These are phyloP conservation scores for Drosophila antonietae DNA, from an alignment of 2,888 invertebrate species.

Conservation along the genomic window DNA sequence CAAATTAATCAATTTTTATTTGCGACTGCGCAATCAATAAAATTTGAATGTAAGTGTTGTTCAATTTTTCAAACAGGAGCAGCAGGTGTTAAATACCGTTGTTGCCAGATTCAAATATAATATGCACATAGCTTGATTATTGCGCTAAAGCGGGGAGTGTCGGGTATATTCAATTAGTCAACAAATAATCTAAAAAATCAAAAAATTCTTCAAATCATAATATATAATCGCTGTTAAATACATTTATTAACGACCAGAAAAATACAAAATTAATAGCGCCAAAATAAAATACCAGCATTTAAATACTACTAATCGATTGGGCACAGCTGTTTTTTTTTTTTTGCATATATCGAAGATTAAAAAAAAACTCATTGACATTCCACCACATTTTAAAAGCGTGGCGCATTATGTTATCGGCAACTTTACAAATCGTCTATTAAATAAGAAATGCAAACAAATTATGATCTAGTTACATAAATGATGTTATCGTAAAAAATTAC, in stretches of 20 bases:
- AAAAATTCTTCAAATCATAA: not conserved
- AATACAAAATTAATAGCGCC: too few species aligned
- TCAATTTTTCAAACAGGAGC: slow-evolving; percentile 10
- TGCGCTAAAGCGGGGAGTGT: not conserved
- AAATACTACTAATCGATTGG: not conserved
- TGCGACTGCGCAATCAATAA: slow-evolving; percentile 41
- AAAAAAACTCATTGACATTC: not conserved
- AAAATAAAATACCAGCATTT: not conserved
- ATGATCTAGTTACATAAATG: not conserved
- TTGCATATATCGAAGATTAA: not conserved
- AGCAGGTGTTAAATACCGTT: slow-evolving; percentile 8
- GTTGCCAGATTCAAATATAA: not conserved
- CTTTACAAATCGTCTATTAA: not conserved
- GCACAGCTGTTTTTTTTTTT: not conserved
- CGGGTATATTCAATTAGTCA: not conserved
- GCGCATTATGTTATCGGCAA: not conserved
- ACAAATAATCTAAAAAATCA: not conserved
- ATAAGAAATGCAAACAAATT: not conserved
- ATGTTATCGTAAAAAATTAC: not conserved
- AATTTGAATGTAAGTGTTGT: not conserved
- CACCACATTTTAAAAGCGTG: not conserved
- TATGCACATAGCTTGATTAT: not conserved
- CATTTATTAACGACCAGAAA: not conserved
- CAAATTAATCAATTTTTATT: slow-evolving; percentile 53
- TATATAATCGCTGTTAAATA: not conserved